These are phyloP conservation scores for Oreohelix idahoensis DNA, from an alignment of 1,140 invertebrate species.

Conservation along the genomic window DNA sequence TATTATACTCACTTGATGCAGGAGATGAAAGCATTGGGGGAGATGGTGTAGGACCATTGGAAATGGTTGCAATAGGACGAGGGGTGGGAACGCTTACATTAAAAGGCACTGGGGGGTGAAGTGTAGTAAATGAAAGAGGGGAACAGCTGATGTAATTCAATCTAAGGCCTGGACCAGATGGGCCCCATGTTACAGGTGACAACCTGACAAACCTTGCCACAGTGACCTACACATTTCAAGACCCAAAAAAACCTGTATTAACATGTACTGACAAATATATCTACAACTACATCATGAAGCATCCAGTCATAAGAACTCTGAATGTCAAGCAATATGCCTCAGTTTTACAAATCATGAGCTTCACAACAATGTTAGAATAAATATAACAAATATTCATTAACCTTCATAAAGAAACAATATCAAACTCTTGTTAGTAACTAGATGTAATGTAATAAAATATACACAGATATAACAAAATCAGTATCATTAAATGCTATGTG, in stretches of 20 bases:
- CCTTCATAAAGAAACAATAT: no score
- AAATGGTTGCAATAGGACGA: neutral
- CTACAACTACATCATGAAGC: neutral
- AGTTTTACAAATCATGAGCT: no score
- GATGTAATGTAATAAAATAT: no score
- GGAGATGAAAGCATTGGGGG: no score
- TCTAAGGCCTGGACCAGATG: conserved; percentile 48
- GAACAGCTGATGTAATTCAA: conserved; percentile 53
- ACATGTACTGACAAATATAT: neutral
- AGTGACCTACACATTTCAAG: neutral
- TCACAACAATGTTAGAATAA: no score
- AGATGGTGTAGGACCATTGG: conserved; percentile 6
- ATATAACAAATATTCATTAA: no score
- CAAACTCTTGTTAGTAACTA: no score
- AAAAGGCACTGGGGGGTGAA: neutral
- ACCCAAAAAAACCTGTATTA: neutral
- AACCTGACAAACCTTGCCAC: conserved; percentile 51
- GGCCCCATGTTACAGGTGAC: conserved; percentile 40
- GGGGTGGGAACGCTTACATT: neutral
- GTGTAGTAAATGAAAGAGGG: neutral
- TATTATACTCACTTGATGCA: neutral
- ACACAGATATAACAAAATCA: no score
- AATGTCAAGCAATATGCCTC: no score
- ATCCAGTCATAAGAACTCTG: no score
- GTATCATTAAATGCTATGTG: no score